phyloP scores from a whole-genome alignment of 2,888 invertebrate species.

The Coronaproctus castanopsis region DNA sequence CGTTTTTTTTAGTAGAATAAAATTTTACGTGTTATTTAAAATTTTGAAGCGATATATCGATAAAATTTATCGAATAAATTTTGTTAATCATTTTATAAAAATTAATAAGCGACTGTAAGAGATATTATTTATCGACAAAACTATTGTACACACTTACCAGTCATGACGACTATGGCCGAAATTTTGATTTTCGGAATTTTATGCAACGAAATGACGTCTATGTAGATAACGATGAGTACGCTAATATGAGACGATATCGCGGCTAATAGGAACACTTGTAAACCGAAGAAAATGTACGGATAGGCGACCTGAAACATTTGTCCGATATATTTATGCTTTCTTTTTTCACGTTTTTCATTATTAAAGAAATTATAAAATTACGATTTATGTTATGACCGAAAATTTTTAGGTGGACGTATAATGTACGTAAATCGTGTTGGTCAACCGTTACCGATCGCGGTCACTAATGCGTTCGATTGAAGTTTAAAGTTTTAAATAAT shows the following conservation, averaged over 20 bases:
- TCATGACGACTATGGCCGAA: constrained; percentile 44
- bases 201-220: constrained; percentile 40
- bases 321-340: background rate
- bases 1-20: background rate
- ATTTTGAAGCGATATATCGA: background rate
- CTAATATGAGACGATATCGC: constrained; percentile 50
- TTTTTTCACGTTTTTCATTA: too few species aligned
- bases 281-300: constrained; percentile 36
- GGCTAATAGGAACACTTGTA: constrained; percentile 42
- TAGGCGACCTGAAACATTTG: constrained; percentile 33
- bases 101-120: too few species aligned
- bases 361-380: too few species aligned
- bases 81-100: background rate
- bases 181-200: constrained; percentile 34
- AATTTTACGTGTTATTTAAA: background rate
- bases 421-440: too few species aligned
- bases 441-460: too few species aligned
- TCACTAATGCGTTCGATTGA: too few species aligned
- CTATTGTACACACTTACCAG: constrained; percentile 33
- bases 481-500: too few species aligned
- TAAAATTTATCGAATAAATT: background rate
- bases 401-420: too few species aligned
- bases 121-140: too few species aligned
- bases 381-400: too few species aligned
- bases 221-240: constrained; percentile 45